These are phyloP conservation scores for Sebastes trivittatus DNA, from an alignment of 2,797 vertebrate species.

Conservation along the genomic window DNA sequence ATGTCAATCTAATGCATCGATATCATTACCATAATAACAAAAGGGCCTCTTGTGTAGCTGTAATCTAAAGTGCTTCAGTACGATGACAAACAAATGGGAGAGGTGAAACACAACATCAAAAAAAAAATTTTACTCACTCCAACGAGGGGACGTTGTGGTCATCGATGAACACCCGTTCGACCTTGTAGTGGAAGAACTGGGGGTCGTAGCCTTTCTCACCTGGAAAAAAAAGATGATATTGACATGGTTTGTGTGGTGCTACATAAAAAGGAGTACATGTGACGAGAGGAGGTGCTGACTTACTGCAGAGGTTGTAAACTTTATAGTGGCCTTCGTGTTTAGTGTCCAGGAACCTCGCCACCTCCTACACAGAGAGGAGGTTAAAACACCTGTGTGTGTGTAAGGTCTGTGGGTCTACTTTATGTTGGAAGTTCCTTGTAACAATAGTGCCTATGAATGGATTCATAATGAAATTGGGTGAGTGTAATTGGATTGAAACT, in stretches of 20 bases:
- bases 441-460: neutral
- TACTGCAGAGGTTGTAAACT: constrained; percentile 99
- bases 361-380: constrained; percentile 83
- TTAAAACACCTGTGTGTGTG: neutral
- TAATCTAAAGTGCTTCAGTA: neutral
- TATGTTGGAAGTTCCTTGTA: neutral
- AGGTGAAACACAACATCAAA: neutral
- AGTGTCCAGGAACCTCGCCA: constrained; percentile 90
- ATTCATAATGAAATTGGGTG: neutral
- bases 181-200: constrained; percentile 91
- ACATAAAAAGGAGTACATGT: neutral
- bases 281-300: constrained; percentile 65
- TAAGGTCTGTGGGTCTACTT: neutral
- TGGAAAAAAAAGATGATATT: constrained; percentile 52
- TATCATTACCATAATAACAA: neutral
- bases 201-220: constrained; percentile 95
- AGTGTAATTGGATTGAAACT: neutral
- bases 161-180: constrained; percentile 91
- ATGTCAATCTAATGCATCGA: neutral
- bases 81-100: neutral
- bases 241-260: neutral
- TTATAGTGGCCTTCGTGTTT: constrained; percentile 92
- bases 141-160: constrained; percentile 95
- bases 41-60: neutral
- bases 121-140: constrained; percentile 81